Conservation (phyloP, 2,113 vertebrate genomes). For the Sprattus sprattus region DNA sequence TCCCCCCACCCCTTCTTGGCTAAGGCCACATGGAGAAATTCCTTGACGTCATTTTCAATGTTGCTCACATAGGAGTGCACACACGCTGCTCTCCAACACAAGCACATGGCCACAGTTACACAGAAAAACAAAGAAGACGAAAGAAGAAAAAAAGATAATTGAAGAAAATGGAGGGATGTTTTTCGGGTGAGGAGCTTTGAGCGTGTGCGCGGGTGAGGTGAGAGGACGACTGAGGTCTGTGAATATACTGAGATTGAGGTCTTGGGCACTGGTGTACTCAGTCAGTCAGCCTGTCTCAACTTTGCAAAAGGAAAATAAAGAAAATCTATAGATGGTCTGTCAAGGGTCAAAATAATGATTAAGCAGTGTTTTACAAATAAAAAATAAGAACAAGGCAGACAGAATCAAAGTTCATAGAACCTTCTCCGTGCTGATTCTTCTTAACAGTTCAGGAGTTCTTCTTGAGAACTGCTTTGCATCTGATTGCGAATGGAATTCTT, state of each 20-base stretch:
- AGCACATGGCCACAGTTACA: slow-evolving; percentile 16
- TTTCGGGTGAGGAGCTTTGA: not conserved
- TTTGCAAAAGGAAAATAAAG: not conserved
- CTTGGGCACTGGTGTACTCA: not conserved
- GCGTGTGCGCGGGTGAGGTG: not conserved
- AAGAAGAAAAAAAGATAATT: not conserved
- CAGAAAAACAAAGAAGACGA: not conserved
- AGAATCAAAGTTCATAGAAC: not conserved
- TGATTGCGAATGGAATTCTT: not conserved
- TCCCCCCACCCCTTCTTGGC: not conserved
- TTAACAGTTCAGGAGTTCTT: not conserved
- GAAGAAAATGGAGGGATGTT: not conserved
- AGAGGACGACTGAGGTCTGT: not conserved
- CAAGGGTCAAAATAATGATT: not conserved
- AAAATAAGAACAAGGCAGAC: not conserved
- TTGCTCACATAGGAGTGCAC: slow-evolving; percentile 3
- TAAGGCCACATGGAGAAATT: not conserved
- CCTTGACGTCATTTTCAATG: slow-evolving; percentile 26
- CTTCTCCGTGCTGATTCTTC: not conserved
- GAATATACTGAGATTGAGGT: too few species aligned
- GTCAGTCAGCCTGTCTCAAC: not conserved
- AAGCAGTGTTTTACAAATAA: not conserved
- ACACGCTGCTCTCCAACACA: not conserved
- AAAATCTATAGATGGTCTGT: not conserved
- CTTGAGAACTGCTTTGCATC: not conserved